Conservation (phyloP, 2,797 vertebrate genomes). For the Brachyrhaphis roseni region DNA sequence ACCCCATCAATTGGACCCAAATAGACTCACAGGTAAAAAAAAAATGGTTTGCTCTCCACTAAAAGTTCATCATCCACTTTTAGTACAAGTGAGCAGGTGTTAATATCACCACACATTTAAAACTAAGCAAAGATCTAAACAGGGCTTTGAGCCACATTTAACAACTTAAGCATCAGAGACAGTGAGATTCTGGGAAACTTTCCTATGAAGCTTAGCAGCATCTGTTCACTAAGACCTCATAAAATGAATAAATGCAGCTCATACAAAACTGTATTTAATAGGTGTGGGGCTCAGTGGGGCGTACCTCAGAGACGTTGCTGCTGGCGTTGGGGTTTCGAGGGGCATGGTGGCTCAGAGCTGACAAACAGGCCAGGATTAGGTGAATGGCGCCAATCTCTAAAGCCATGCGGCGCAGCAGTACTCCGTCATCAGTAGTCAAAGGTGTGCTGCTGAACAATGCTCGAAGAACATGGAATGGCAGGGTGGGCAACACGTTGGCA, state of each 20-base stretch:
- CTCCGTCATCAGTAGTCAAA: conserved; percentile 94
- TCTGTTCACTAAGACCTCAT: neutral
- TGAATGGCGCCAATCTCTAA: conserved; percentile 97
- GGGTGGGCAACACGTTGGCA: conserved; percentile 94
- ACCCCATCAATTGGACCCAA: neutral
- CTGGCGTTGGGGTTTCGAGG: conserved; percentile 90
- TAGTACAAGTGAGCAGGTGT: neutral
- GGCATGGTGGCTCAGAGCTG: conserved; percentile 96
- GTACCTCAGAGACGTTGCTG: conserved; percentile 89
- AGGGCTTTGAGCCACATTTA: neutral
- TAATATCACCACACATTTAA: neutral
- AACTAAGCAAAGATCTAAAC: neutral
- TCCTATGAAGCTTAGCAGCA: neutral
- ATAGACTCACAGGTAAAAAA: neutral
- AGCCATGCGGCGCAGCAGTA: conserved; percentile 94
- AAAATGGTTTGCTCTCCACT: neutral
- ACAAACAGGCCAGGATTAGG: conserved; percentile 96
- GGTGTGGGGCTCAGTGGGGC: neutral
- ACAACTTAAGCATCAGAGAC: neutral
- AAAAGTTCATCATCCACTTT: neutral
- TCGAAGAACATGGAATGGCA: conserved; percentile 95
- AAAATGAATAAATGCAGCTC: too few relatives aligned
- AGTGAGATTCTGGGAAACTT: neutral
- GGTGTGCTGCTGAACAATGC: conserved; percentile 93
- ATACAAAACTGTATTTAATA: too few relatives aligned